Evolutionary conservation across 2,113 vertebrate species (phyloP), one percentile per base, ranked within the genome.

Genomic region (Ursus arctos): DNA sequence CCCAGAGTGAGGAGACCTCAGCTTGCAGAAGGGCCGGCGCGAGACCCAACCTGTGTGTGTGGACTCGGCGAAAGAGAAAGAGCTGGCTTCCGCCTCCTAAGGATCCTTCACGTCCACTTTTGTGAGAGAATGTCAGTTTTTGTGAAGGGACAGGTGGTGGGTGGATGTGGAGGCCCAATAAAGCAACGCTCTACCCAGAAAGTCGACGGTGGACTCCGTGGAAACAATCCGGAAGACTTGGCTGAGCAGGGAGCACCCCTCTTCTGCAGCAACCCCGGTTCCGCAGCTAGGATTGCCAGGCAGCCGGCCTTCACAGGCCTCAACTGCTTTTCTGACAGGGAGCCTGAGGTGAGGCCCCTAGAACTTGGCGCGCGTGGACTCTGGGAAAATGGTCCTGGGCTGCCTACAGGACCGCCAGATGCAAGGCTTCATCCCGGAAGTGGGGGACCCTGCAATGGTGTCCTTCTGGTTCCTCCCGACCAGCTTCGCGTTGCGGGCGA

Each of bases 141-240:
- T 33, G 98, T 99, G 99, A n/a, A 99, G 91, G 49, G 99, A 99
- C 65, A 99, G 98, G 98, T 99, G 99, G 15, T 99, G 99, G 0
- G 99, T 99, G 0, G 99, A 99, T 0, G 99, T 99, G 5, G 99
- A 99, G 43, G 99, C 99, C 7, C 99, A 99, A 74, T 99, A 99
- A 57, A 99, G 99, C 97, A 99, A 99, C 61, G 99, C 99, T 98
- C 99, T 98, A 98, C 99, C 99, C 96, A 99, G 98, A 97, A 99
- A 99, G 99, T 99, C 99, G 1, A 99, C 99, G 31, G 99, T 99
- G 89, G 99, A 99, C 98, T 99, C 99, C 0, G 99, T 99, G 99
- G 99, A 99, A 95, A 99, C 99, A 2, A 99, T 99, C 98, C 99
- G 99, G 98, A 99, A 99, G 98, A 99, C 99, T 67, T 99, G 99